phyloP scores from a whole-genome alignment of 1,140 invertebrate species.

The Drosophila melanica region DNA sequence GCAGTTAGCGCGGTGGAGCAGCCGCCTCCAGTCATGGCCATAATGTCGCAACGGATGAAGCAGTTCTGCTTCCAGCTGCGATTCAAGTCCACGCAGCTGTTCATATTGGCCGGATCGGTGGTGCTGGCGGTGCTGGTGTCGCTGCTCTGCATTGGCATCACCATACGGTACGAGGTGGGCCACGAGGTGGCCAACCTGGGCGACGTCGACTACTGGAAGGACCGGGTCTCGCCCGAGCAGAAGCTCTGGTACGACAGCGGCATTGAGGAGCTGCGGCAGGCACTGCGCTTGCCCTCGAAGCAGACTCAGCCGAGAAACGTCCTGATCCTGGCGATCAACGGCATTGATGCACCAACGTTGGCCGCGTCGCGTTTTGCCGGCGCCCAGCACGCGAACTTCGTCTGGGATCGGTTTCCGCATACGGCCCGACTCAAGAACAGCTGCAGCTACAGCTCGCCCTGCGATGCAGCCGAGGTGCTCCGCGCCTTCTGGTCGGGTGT shows the following conservation, averaged over 20 bases:
- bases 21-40: constrained; percentile 20
- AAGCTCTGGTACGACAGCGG: constrained; percentile 68
- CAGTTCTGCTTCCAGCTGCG: constrained; percentile 37
- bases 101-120: constrained; percentile 62
- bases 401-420: constrained; percentile 64
- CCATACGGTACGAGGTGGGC: constrained; percentile 73
- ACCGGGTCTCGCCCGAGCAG: constrained; percentile 50
- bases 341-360: constrained; percentile 45
- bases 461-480: constrained; percentile 32
- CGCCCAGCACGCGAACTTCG: constrained; percentile 6
- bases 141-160: constrained; percentile 65
- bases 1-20: background rate
- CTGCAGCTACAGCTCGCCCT: constrained; percentile 52
- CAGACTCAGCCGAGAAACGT: constrained; percentile 31
- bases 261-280: constrained; percentile 59
- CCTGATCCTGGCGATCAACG: constrained; percentile 52
- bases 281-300: constrained; percentile 20
- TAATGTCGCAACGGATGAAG: constrained; percentile 22
- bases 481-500: constrained; percentile 60
- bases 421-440: constrained; percentile 53
- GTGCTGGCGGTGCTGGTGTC: constrained; percentile 57
- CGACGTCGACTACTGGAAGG: constrained; percentile 73
- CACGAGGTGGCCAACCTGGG: constrained; percentile 64
- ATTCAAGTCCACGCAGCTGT: constrained; percentile 65
- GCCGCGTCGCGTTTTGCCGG: constrained; percentile 39